Conservation (phyloP, 2,888 invertebrate species). For the Hybos culiciformis region DNA sequence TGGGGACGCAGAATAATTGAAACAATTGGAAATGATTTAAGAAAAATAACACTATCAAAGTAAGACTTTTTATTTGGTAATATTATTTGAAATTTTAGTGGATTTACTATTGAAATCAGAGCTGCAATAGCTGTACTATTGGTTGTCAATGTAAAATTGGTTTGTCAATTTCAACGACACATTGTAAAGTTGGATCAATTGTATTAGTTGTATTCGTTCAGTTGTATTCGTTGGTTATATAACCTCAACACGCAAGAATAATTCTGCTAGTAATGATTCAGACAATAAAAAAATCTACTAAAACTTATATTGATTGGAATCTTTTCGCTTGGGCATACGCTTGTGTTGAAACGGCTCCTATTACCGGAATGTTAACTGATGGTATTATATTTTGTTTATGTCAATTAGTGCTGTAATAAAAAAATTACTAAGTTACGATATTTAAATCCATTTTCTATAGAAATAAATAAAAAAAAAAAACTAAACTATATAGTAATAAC, state of each 20-base stretch:
- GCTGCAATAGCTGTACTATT: slow-evolving; percentile 91
- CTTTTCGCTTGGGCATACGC: slow-evolving; percentile 81
- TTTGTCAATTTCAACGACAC: slow-evolving; percentile 93
- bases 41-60: too few species aligned
- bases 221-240: slow-evolving; percentile 90
- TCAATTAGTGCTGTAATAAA: slow-evolving; percentile 21
- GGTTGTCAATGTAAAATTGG: slow-evolving; percentile 95
- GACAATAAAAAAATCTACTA: background rate
- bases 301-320: slow-evolving; percentile 35
- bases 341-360: slow-evolving; percentile 95
- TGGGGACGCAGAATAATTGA: too few species aligned
- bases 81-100: slow-evolving; percentile 42
- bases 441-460: too few species aligned
- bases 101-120: slow-evolving; percentile 92
- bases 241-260: slow-evolving; percentile 33
- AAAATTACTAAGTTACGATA: too few species aligned
- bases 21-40: too few species aligned
- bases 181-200: slow-evolving; percentile 98
- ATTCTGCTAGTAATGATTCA: slow-evolving; percentile 10
- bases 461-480: too few species aligned
- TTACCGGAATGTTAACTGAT: slow-evolving; percentile 75
- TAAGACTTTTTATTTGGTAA: slow-evolving; percentile 1
- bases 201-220: too few species aligned
- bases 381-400: slow-evolving; percentile 52
- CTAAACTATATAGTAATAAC: too few species aligned